These are phyloP conservation scores for Carassius auratus DNA, from an alignment of 2,113 vertebrate species.

Conservation along the genomic window DNA sequence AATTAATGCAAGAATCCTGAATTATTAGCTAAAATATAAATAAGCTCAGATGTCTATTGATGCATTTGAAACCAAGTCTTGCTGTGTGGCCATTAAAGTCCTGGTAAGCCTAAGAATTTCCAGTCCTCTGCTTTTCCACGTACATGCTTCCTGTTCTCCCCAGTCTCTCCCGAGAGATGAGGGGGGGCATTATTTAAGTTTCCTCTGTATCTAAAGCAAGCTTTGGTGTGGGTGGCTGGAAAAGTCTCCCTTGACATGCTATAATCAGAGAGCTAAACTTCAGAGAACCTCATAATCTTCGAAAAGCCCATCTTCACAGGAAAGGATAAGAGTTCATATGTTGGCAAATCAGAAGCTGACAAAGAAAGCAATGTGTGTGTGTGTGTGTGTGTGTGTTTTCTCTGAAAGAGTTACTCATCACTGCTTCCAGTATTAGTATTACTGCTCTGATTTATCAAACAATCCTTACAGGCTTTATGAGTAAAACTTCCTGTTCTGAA, in stretches of 20 bases:
- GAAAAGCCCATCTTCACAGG: slow-evolving; percentile 52
- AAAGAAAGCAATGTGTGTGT: slow-evolving; percentile 6
- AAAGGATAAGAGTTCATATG: slow-evolving; percentile 59
- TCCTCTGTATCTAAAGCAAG: slow-evolving; percentile 59
- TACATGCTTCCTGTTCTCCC: slow-evolving; percentile 50
- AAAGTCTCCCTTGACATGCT: slow-evolving; percentile 46
- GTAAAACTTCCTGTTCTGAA: slow-evolving; percentile 5
- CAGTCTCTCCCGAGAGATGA: slow-evolving; percentile 36
- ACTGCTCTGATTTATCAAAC: neutral
- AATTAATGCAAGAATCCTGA: neutral
- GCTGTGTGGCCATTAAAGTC: neutral
- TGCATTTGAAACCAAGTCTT: neutral
- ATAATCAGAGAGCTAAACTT: slow-evolving; percentile 67
- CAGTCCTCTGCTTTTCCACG: neutral
- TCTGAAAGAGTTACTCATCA: slow-evolving; percentile 22
- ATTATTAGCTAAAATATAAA: neutral
- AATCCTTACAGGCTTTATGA: neutral
- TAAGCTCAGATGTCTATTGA: neutral
- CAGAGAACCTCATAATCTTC: slow-evolving; percentile 62
- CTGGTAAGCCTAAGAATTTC: slow-evolving; percentile 9
- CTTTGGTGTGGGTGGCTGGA: slow-evolving; percentile 60
- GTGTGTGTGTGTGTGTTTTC: slow-evolving; percentile 23
- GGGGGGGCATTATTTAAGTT: slow-evolving; percentile 59
- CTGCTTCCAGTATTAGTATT: neutral
- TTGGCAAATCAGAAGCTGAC: neutral